Evolutionary conservation across 2,113 vertebrate genomes (phyloP), one percentile per base, ranked within the genome.

Genomic region (Nannobrachium achirus): DNA sequence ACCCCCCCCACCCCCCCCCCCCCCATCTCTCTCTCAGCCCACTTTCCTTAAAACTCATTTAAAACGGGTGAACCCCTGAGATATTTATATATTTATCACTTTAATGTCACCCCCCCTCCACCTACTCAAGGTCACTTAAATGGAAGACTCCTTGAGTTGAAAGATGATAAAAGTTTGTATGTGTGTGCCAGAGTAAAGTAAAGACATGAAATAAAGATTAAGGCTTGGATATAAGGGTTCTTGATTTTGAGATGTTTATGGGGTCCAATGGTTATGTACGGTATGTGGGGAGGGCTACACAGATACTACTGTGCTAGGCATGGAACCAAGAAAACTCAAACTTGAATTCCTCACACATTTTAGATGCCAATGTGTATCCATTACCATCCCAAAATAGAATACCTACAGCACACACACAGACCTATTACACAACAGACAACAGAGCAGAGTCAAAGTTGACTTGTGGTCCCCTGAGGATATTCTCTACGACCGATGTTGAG

Each of bases 21-120:
- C 48, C 48, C 7, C 13, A 7, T 14, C 78, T 70, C 76, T 64
- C 56, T 50, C 73, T 82, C n/a, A n/a, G 75, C 70, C 78, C 73
- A 60, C 75, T 66, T 73, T 25, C 68, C 60, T 70, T 69, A 56
- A 66, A 78, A 76, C 59, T 56, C 65, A 68, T 59, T 69, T 46
- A 73, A 42, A 71, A 40, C 57, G 56, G 63, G 53, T 19, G 1
- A 55, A 53, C 40, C 16, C 18, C 1, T 3, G 39, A 42, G 33
- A 56, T 10, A 45, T 59, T 38, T 62, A 40, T 14, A 48, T 42
- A 75, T 64, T 38, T 39, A 50, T 38, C 38, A 38, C 41, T 69
- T 14, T 3, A 25, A 75, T 2, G 56, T 16, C 56, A n/a, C 73
- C 61, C 58, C n/a, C 52, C 48, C n/a, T 57, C 52, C 16, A 39